Conservation (phyloP, 1,140 invertebrate species). For the Caenorhabditis latens region DNA sequence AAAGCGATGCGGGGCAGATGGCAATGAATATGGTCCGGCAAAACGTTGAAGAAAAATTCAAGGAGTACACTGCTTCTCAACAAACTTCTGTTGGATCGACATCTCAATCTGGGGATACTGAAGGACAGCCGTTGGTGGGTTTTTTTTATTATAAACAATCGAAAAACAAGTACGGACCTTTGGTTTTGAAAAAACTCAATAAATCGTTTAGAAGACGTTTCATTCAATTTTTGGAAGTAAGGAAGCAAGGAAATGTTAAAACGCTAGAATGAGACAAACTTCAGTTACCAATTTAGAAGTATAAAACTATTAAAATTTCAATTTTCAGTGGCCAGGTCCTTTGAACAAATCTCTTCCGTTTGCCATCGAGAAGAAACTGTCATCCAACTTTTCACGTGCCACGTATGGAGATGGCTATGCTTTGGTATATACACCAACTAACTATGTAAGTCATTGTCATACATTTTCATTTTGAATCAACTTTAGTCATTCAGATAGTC, state of each 20-base stretch:
- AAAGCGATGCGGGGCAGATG: slow-evolving; percentile 28
- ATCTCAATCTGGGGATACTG: not conserved
- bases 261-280: too few relatives aligned
- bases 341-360: slow-evolving; percentile 5
- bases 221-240: too few relatives aligned
- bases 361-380: not conserved
- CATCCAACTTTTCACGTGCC: not conserved
- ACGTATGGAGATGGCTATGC: slow-evolving; percentile 23
- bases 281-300: too few relatives aligned
- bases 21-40: slow-evolving; percentile 3
- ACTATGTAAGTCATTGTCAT: not conserved
- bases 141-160: not conserved
- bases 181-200: too few relatives aligned
- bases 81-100: not conserved
- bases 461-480: not conserved
- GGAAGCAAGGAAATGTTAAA: too few relatives aligned
- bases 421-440: slow-evolving; percentile 15
- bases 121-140: slow-evolving; percentile 7
- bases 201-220: too few relatives aligned
- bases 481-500: not conserved
- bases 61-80: not conserved
- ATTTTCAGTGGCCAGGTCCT: slow-evolving; percentile 22
- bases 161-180: not conserved
- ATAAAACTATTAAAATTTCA: not conserved
- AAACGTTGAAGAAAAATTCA: slow-evolving; percentile 3